These are phyloP conservation scores for Amphilophus citrinellus DNA, from an alignment of 2,113 vertebrate genomes.

Conservation along the genomic window DNA sequence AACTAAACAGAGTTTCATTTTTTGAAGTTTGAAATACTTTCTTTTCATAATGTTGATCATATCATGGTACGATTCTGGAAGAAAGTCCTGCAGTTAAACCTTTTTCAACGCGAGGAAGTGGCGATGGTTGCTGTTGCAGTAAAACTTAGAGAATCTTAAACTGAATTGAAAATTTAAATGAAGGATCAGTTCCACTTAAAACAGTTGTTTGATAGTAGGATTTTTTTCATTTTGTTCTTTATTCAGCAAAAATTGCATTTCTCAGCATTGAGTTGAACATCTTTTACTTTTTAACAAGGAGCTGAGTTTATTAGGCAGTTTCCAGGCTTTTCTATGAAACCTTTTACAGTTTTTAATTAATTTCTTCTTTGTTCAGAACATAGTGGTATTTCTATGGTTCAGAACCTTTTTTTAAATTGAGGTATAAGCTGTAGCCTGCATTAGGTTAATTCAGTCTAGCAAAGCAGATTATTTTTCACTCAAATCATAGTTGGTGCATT, in stretches of 20 bases:
- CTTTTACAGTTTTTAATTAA: slow-evolving; percentile 16
- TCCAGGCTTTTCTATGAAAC: slow-evolving; percentile 18
- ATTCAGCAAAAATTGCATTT: slow-evolving; percentile 12
- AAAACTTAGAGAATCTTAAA: too few relatives aligned
- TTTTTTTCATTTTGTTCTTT: slow-evolving; percentile 34
- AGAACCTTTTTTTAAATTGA: not conserved
- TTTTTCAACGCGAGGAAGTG: not conserved
- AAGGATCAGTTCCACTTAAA: slow-evolving; percentile 46
- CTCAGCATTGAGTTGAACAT: slow-evolving; percentile 20
- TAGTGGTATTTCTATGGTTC: not conserved
- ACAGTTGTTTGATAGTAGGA: slow-evolving; percentile 35
- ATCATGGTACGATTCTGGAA: not conserved
- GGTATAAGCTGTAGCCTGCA: not conserved
- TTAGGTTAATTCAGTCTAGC: not conserved
- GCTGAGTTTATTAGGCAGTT: not conserved
- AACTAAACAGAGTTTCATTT: too few relatives aligned
- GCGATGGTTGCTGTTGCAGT: not conserved
- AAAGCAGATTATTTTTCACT: not conserved
- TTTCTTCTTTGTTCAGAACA: slow-evolving; percentile 4
- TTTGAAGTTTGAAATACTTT: too few relatives aligned
- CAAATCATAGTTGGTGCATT: not conserved
- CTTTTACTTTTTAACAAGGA: not conserved
- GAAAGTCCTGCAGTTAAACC: not conserved
- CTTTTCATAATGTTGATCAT: not conserved
- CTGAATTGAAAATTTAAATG: too few relatives aligned